Evolutionary conservation across 2,888 invertebrate species (phyloP).

Genomic region (Pristionchus japonicus): DNA sequence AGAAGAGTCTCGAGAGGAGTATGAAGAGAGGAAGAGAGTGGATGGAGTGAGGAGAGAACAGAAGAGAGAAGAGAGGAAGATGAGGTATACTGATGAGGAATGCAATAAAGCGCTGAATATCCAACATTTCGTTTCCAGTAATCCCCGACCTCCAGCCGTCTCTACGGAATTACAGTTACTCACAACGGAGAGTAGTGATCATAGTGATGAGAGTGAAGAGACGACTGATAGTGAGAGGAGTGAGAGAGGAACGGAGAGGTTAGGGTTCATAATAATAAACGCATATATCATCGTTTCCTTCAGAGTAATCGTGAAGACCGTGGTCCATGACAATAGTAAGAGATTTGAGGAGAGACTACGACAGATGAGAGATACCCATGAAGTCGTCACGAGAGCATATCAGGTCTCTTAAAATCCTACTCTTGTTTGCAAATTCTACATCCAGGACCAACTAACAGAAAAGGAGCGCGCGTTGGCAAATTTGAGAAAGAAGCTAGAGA

Average conservation of each 20-base stretch:
- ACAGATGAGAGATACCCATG: slow-evolving; percentile 35
- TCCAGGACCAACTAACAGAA: slow-evolving; percentile 41
- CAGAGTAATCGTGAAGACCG: slow-evolving; percentile 43
- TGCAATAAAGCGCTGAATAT: too few species aligned
- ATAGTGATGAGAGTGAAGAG: neutral
- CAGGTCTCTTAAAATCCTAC: neutral
- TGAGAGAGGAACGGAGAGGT: neutral
- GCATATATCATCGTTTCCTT: too few species aligned
- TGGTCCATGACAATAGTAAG: slow-evolving; percentile 39
- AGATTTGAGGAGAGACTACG: slow-evolving; percentile 35
- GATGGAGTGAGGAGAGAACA: neutral
- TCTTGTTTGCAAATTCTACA: neutral
- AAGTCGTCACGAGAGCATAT: slow-evolving; percentile 14
- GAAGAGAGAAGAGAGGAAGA: slow-evolving; percentile 8
- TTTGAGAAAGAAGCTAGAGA: slow-evolving; percentile 30
- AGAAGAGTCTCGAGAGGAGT: neutral
- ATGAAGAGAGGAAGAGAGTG: neutral
- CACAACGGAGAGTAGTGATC: neutral
- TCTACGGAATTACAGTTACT: neutral
- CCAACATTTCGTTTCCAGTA: neutral
- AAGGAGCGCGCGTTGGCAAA: slow-evolving; percentile 22
- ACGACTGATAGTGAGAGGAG: neutral
- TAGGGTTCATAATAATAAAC: neutral
- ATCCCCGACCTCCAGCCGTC: neutral
- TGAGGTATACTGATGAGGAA: neutral